These are phyloP conservation scores for Notamacropus eugenii DNA, from an alignment of 2,797 vertebrate species.

Conservation along the genomic window DNA sequence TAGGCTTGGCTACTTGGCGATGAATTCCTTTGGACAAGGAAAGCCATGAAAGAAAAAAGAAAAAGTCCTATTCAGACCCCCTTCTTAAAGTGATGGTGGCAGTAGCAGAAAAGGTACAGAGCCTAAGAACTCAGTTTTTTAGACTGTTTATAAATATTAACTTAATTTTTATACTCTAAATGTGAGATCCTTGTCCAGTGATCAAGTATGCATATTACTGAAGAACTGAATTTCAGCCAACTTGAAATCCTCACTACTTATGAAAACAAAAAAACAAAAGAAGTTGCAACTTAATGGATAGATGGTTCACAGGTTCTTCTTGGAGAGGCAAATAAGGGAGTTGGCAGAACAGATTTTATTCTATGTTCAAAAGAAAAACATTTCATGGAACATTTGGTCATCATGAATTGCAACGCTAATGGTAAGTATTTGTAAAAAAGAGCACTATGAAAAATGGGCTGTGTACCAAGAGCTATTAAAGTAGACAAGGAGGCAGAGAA, in stretches of 20 bases:
- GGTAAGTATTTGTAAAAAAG: background rate
- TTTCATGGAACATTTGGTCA: background rate
- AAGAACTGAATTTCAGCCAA: background rate
- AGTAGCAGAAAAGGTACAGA: background rate
- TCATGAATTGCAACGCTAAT: background rate
- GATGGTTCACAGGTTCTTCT: background rate
- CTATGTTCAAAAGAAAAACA: background rate
- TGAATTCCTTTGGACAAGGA: background rate
- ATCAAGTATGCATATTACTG: background rate
- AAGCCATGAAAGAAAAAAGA: background rate
- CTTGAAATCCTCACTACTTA: background rate
- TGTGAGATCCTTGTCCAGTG: background rate
- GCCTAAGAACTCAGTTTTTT: background rate
- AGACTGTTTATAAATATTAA: background rate
- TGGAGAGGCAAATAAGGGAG: background rate
- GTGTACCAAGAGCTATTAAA: background rate
- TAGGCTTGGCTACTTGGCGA: background rate
- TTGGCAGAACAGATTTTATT: background rate
- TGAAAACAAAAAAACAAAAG: background rate
- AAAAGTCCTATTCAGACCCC: background rate
- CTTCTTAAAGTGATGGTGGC: background rate
- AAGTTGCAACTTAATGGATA: background rate
- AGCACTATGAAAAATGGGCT: background rate
- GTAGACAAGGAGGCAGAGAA: background rate
- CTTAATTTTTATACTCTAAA: background rate